A percentile compares a stretch with the other conserved stretches of the same genome.
Evolutionary conservation across 2,888 invertebrate genomes (phyloP).

Genomic region (Hipparchia sbordonii): DNA sequence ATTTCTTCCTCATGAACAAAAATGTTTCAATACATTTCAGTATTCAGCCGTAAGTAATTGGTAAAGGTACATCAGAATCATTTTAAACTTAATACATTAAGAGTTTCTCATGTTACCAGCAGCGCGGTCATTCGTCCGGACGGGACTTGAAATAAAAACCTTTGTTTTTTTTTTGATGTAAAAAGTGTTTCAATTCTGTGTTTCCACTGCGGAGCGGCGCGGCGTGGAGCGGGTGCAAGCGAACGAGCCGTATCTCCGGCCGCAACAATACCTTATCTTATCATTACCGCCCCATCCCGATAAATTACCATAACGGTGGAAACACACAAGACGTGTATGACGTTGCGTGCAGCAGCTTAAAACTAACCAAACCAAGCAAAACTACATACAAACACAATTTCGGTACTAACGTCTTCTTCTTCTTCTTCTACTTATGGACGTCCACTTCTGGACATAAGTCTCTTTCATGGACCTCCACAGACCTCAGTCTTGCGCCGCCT

Average conservation of each 20-base stretch:
- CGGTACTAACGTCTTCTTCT: too few relatives aligned
- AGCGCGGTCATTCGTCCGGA: conserved; percentile 1
- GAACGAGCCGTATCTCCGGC: conserved; percentile 69
- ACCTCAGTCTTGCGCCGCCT: too few relatives aligned
- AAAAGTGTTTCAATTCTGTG: conserved; percentile 31
- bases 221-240: conserved; percentile 35
- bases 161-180: conserved; percentile 28
- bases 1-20: too few relatives aligned
- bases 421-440: too few relatives aligned
- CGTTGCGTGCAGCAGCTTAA: conserved; percentile 5
- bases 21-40: background rate
- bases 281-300: conserved; percentile 72
- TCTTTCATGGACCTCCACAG: too few relatives aligned
- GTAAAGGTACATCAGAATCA: background rate
- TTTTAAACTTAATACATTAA: conserved; percentile 9
- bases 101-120: background rate
- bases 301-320: conserved; percentile 72
- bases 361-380: background rate
- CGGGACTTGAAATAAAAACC: conserved; percentile 30
- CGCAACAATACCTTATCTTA: conserved; percentile 75
- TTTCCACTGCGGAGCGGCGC: conserved; percentile 25
- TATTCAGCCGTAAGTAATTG: background rate
- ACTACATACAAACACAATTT: too few relatives aligned
- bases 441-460: too few relatives aligned
- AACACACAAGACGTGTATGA: background rate